Evolutionary conservation across 2,888 invertebrate species (phyloP).

Genomic region (Octodonta nipae): DNA sequence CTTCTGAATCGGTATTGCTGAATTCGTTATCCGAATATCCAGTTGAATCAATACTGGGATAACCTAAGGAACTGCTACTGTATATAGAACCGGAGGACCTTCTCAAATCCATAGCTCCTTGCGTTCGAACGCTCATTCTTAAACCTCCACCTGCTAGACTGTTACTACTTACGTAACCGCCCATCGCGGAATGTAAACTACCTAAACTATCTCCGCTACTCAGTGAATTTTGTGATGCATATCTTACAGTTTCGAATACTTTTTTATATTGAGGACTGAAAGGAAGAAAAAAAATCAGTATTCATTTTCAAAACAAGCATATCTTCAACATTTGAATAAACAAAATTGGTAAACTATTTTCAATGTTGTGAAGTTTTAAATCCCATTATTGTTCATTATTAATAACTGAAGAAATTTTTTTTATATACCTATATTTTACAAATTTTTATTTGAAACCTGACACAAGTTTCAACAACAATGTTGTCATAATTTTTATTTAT

Average conservation of each 20-base stretch:
- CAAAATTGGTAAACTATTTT: too few species aligned
- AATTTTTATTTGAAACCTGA: too few species aligned
- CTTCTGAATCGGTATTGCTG: constrained; percentile 54
- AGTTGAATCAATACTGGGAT: constrained; percentile 42
- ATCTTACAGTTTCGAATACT: constrained; percentile 82
- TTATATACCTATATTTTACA: too few species aligned
- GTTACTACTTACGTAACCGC: constrained; percentile 27
- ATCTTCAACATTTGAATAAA: too few species aligned
- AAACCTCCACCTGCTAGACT: constrained; percentile 39
- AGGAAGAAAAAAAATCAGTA: neutral
- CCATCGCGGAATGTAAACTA: constrained; percentile 26
- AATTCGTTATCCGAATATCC: constrained; percentile 44
- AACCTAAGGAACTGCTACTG: constrained; percentile 36
- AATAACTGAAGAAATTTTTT: too few species aligned
- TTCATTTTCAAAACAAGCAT: too few species aligned
- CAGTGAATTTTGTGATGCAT: constrained; percentile 47
- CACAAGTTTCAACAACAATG: too few species aligned
- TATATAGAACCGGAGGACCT: constrained; percentile 41
- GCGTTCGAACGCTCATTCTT: constrained; percentile 38
- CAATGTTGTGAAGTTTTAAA: too few species aligned
- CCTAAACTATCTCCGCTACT: constrained; percentile 41
- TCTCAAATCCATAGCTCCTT: constrained; percentile 25
- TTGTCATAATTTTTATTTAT: too few species aligned
- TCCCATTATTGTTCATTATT: too few species aligned
- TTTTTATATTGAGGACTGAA: constrained; percentile 51